A percentile compares a stretch with the other conserved stretches of the same genome.
These are phyloP conservation scores for Myodes glareolus DNA, from an alignment of 2,113 vertebrate genomes.

Conservation along the genomic window DNA sequence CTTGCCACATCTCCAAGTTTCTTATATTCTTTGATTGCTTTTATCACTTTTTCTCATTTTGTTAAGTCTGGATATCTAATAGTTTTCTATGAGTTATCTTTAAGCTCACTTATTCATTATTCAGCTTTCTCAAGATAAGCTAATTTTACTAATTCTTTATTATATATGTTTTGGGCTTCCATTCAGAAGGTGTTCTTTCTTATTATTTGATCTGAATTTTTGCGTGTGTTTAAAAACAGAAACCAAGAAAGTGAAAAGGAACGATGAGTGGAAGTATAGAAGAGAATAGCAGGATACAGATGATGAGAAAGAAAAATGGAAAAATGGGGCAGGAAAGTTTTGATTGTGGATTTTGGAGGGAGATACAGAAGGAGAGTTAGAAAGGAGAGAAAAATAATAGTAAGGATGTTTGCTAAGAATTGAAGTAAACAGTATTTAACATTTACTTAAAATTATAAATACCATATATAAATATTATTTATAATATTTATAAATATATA, in stretches of 20 bases:
- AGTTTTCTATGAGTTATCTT: background rate
- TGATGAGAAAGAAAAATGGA: background rate
- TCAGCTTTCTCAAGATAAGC: background rate
- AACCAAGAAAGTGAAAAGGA: background rate
- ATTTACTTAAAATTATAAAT: background rate
- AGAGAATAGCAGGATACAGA: background rate
- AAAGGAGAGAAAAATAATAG: background rate
- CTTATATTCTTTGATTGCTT: background rate
- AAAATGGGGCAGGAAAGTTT: background rate
- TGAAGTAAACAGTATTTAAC: background rate
- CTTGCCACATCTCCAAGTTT: background rate
- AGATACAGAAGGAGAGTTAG: background rate
- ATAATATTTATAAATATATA: background rate
- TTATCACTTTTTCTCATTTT: background rate
- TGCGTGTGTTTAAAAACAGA: background rate
- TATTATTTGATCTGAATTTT: too few species aligned
- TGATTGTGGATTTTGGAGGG: background rate
- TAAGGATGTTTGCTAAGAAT: background rate
- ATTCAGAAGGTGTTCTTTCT: background rate
- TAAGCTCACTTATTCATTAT: background rate
- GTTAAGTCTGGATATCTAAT: background rate
- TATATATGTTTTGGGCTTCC: background rate
- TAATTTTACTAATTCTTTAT: background rate
- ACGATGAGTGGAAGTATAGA: background rate
- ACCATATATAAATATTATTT: background rate